phyloP scores from a whole-genome alignment of 2,113 vertebrate species.

The Perccottus glenii region DNA sequence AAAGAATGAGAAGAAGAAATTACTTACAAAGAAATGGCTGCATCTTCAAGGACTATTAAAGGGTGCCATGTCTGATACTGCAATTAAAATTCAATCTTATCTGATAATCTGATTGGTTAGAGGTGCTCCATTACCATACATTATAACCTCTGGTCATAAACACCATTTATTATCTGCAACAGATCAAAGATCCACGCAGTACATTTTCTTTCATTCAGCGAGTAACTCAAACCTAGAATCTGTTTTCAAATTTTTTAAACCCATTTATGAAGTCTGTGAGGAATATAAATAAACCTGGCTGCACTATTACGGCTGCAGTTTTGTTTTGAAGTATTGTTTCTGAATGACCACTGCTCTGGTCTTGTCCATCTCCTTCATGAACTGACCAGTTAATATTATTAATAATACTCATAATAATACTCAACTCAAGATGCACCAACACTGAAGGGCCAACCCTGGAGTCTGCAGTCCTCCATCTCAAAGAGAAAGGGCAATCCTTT shows the following conservation, averaged over 20 bases:
- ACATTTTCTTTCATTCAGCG: conserved; percentile 13
- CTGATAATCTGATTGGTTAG: conserved; percentile 32
- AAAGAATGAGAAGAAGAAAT: conserved; percentile 20
- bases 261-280: conserved; percentile 50
- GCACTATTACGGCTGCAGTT: conserved; percentile 36
- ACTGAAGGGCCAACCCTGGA: no score
- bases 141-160: no score
- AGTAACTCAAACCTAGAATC: neutral
- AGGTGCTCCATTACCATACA: conserved; percentile 27
- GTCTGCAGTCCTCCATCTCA: no score
- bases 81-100: conserved; percentile 44
- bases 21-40: conserved; percentile 18
- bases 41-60: neutral
- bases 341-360: conserved; percentile 12
- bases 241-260: conserved; percentile 14
- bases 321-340: no score
- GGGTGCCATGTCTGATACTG: conserved; percentile 2
- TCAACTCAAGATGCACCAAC: no score
- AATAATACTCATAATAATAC: no score
- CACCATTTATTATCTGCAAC: no score
- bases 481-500: no score
- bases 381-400: no score
- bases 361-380: conserved; percentile 23
- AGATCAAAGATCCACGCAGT: no score
- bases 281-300: conserved; percentile 62